Evolutionary conservation across 2,888 invertebrate species (phyloP).

Genomic region (Cerceris ruficornis): DNA sequence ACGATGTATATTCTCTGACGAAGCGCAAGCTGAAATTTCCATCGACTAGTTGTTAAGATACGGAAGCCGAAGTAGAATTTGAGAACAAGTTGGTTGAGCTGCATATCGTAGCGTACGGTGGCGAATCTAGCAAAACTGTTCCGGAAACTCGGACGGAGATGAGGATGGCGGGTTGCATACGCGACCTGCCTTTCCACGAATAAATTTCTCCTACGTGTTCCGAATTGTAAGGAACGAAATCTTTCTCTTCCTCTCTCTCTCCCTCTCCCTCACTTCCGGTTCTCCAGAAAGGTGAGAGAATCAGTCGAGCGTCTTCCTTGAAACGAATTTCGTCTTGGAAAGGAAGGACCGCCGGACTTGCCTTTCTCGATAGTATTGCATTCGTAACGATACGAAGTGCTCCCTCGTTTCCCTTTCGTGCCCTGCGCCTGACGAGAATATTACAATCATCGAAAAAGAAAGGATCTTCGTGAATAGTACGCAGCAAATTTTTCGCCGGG

Average conservation of each 20-base stretch:
- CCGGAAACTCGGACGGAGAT: slow-evolving; percentile 68
- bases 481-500: slow-evolving; percentile 8
- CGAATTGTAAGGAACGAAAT: slow-evolving; percentile 69
- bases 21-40: slow-evolving; percentile 34
- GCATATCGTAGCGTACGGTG: slow-evolving; percentile 60
- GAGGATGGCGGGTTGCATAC: slow-evolving; percentile 67
- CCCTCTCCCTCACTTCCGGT: slow-evolving; percentile 45
- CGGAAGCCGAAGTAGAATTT: slow-evolving; percentile 46
- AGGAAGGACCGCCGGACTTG: not conserved
- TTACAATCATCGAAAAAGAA: slow-evolving; percentile 43
- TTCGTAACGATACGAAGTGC: slow-evolving; percentile 27
- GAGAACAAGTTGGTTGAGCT: slow-evolving; percentile 28
- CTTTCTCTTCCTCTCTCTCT: slow-evolving; percentile 28
- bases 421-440: slow-evolving; percentile 60
- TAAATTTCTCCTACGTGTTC: slow-evolving; percentile 79
- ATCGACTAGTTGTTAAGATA: slow-evolving; percentile 40
- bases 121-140: slow-evolving; percentile 64
- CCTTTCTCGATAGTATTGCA: slow-evolving; percentile 35
- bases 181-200: slow-evolving; percentile 72
- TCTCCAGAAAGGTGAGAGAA: slow-evolving; percentile 39
- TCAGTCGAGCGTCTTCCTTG: slow-evolving; percentile 2
- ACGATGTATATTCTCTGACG: slow-evolving; percentile 19
- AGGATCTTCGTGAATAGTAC: not conserved
- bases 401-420: slow-evolving; percentile 39
- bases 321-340: slow-evolving; percentile 47